These are phyloP conservation scores for Eunapius fragilis DNA, from an alignment of 37 sponge, comb jelly and placozoan genomes.

Conservation along the genomic window DNA sequence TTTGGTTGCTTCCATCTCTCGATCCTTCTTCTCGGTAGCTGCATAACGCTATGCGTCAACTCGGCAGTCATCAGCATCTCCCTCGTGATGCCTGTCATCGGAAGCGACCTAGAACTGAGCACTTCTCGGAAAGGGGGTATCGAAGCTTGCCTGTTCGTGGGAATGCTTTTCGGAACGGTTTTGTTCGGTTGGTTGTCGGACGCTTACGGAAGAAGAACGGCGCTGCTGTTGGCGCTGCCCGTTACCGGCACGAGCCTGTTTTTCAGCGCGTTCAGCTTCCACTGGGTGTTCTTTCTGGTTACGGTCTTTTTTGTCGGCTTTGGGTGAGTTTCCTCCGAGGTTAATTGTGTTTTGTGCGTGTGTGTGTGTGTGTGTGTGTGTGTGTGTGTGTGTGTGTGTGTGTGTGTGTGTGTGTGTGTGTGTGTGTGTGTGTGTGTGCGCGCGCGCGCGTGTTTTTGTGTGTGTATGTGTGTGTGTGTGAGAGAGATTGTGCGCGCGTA, in stretches of 20 bases:
- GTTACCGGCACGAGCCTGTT: neutral
- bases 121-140: neutral
- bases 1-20: neutral
- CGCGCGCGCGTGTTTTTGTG: neutral
- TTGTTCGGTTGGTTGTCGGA: neutral
- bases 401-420: neutral
- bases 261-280: neutral
- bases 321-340: neutral
- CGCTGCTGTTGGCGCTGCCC: neutral
- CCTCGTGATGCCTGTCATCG: neutral
- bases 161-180: neutral
- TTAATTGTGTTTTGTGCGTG: neutral
- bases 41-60: neutral
- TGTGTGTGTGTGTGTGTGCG: neutral
- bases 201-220: neutral
- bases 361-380: neutral
- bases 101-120: neutral
- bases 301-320: conserved; percentile 28
- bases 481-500: too few relatives aligned
- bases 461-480: too few relatives aligned
- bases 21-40: neutral
- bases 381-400: neutral
- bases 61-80: neutral
- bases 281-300: neutral
- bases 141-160: neutral